Conservation (phyloP, 2,888 invertebrate species). For the Subacronicta megacephala region DNA sequence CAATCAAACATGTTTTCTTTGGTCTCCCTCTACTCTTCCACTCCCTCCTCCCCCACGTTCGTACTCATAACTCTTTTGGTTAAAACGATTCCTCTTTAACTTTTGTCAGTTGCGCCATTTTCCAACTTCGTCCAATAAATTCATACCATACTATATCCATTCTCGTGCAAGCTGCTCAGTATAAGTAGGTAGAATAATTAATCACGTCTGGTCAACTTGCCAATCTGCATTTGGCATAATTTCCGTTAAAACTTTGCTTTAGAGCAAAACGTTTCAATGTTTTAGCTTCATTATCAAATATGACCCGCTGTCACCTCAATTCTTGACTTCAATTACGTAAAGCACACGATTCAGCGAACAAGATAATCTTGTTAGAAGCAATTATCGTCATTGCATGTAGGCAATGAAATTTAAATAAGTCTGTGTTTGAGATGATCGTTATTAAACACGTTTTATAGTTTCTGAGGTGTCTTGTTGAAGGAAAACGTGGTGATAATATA, state of each 20-base stretch:
- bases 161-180: too few relatives aligned
- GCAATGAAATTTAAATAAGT: constrained; percentile 37
- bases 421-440: constrained; percentile 29
- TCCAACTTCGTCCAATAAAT: too few relatives aligned
- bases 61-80: too few relatives aligned
- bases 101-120: too few relatives aligned
- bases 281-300: constrained; percentile 44
- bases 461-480: constrained; percentile 33
- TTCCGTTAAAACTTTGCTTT: constrained; percentile 30
- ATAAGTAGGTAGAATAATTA: constrained; percentile 44
- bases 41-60: too few relatives aligned
- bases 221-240: constrained; percentile 44
- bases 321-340: constrained; percentile 50
- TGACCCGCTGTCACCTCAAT: constrained; percentile 48
- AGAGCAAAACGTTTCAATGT: constrained; percentile 13
- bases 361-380: constrained; percentile 54
- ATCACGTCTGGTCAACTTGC: constrained; percentile 42
- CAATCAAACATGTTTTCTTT: too few relatives aligned
- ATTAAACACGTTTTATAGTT: constrained; percentile 33
- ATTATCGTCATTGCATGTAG: constrained; percentile 45
- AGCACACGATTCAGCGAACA: constrained; percentile 38
- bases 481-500: constrained; percentile 42
- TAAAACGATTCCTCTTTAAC: too few relatives aligned
- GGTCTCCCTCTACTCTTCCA: too few relatives aligned
- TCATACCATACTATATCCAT: too few relatives aligned